phyloP scores from a whole-genome alignment of 2,888 invertebrate genomes.

The Drosophila koepferae region DNA sequence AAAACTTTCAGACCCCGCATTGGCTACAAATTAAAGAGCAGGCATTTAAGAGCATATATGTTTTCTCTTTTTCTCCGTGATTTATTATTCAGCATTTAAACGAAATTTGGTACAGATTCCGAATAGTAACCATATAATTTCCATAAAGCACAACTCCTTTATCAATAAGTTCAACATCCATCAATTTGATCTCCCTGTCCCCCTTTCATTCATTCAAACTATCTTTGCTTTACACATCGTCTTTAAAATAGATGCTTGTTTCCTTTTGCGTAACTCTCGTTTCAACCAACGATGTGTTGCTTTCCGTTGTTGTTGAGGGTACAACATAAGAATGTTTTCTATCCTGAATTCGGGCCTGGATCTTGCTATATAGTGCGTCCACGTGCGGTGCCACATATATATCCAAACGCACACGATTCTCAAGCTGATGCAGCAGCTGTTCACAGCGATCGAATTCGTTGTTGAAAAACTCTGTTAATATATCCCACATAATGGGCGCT shows the following conservation, averaged over 20 bases:
- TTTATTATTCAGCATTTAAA: background rate
- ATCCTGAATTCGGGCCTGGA: conserved; percentile 34
- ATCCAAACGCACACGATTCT: conserved; percentile 54
- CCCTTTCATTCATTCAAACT: too few species aligned
- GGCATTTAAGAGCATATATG: background rate
- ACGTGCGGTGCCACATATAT: conserved; percentile 67
- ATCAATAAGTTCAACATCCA: background rate
- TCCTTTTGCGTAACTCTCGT: background rate
- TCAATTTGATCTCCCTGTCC: background rate
- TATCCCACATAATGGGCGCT: conserved; percentile 43
- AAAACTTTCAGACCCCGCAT: too few species aligned
- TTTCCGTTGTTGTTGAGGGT: background rate
- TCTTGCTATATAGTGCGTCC: conserved; percentile 46
- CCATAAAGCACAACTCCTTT: background rate
- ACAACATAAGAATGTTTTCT: background rate
- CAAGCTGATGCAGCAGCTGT: conserved; percentile 37
- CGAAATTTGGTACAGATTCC: conserved; percentile 12
- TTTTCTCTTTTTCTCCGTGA: background rate
- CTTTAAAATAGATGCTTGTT: background rate
- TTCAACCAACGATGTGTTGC: background rate
- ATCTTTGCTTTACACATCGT: background rate
- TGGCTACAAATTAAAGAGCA: background rate
- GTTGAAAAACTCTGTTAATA: conserved; percentile 37
- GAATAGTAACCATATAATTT: background rate
- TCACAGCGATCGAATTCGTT: conserved; percentile 39